These are phyloP conservation scores for Rhizoglyphus robini DNA, from an alignment of 1,140 invertebrate species.

Conservation along the genomic window DNA sequence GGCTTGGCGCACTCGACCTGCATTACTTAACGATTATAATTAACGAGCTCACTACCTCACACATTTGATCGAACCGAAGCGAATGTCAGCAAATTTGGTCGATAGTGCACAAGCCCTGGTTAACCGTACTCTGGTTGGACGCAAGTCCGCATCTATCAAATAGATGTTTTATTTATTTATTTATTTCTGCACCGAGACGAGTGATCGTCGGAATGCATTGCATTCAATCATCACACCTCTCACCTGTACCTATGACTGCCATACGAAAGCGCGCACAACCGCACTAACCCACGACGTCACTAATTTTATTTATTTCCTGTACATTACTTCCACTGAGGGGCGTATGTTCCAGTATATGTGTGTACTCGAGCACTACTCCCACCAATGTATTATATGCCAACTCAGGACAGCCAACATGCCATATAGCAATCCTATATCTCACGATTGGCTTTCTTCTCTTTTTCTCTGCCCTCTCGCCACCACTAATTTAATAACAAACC, in stretches of 20 bases:
- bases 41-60: background rate
- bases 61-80: background rate
- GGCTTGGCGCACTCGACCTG: background rate
- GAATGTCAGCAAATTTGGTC: background rate
- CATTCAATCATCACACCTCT: background rate
- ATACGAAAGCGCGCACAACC: background rate
- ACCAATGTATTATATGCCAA: too few relatives aligned
- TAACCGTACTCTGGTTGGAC: background rate
- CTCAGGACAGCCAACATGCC: too few relatives aligned
- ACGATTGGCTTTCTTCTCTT: too few relatives aligned
- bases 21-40: background rate
- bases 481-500: too few relatives aligned
- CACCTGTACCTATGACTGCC: constrained; percentile 10
- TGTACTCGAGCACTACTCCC: too few relatives aligned
- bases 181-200: background rate
- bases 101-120: background rate
- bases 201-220: background rate
- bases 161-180: constrained; percentile 4
- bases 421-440: too few relatives aligned
- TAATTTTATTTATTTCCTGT: background rate
- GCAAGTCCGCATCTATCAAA: background rate
- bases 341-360: too few relatives aligned
- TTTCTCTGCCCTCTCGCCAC: too few relatives aligned
- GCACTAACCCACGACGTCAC: background rate
- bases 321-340: too few relatives aligned